Base-by-base conservation (phyloP, 2,797 vertebrate species). In the Artibeus jamaicensis region DNA sequence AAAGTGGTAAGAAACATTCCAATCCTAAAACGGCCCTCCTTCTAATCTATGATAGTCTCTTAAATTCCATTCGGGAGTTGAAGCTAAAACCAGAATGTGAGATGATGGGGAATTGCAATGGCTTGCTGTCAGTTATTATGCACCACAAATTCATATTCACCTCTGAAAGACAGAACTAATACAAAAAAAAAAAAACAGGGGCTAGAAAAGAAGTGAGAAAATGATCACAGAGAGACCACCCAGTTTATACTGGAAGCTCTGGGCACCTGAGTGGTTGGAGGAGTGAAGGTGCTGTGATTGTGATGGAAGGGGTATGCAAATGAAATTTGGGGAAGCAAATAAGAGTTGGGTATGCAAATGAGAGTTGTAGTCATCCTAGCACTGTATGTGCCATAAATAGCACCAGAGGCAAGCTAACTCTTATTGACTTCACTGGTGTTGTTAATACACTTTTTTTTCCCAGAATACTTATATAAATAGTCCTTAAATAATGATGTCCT, bases 401-500 rank as follows among this genome's bases (percentile, higher is more conserved):
- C 6, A 46, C 82, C 11, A 15, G 15, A 44, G 32, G 34, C 19
- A 89, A 68, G 5, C 37, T 57, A 67, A 39, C 8, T 9, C 15
- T 65, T 65, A 14, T 0, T 46, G 44, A 18, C 32, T 93, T 78
- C 65, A 6, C 5, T 26, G n/a, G 34, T 24, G 71, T 71, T 94
- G 44, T 62, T 83, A 91, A 92, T 82, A 84, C 16, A 76, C 90
- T 73, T 34, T 48, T 87, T 42, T 89, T 42, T 74, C 89, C 59
- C 83, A n/a, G 68, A 90, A 70, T 68, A 71, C 19, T 92, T 46
- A 39, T 3, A 92, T 70, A 82, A 81, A 44, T 11, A 78, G 15
- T 11, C 16, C 87, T 89, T 84, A 79, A 96, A 93, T 59, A 95
- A 90, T 88, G 10, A 37, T 85, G 44, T 32, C 44, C 9, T 42